Base-by-base conservation (phyloP, 2,797 vertebrate genomes). In the Chiroxiphia lanceolata region DNA sequence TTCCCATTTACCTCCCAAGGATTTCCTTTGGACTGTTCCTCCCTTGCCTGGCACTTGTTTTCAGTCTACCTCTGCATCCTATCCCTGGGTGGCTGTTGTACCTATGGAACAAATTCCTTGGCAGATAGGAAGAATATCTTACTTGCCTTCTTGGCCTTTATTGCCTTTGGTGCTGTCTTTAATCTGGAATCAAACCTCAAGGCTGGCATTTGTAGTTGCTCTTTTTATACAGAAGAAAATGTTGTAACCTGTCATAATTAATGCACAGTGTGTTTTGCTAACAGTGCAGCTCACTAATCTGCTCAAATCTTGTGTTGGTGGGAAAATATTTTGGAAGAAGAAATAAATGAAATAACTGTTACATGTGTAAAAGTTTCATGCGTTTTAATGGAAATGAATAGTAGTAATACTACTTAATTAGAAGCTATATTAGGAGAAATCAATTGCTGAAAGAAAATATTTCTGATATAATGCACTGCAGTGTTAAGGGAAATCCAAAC, bases 391-490 rank as follows among this genome's bases (percentile, higher is more conserved):
- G 68, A 72, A 87, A 56, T 15, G 8, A 33, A 44, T 17, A 34
- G 15, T 31, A 51, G 2, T 57, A 38, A 57, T 83, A 11, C n/a
- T 75, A 38, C 92, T 50, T 84, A 87, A 85, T 93, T 83, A 78
- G 57, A 50, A 87, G 33, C 54, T 83, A 26, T 81, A 42, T 57
- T 86, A 84, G 81, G 76, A 94, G 40, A 93, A 92, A 71, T 60
- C 82, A 79, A 53, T 51, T 87, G 56, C 64, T 93, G 68, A 93
- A 95, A 92, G 75, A 48, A 91, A 59, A 22, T 45, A 50, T 85
- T 93, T 86, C 34, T 87, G 81, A 59, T 74, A 83, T 95, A 94
- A 85, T 38, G 29, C 25, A 63, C 50, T 78, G 53, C 65, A 65
- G 42, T 51, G 20, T 69, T 92, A 54, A 67, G 40, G 68, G 64